These are phyloP conservation scores for Zelostemma sp. DNA, from an alignment of 1,140 invertebrate species.

Conservation along the genomic window DNA sequence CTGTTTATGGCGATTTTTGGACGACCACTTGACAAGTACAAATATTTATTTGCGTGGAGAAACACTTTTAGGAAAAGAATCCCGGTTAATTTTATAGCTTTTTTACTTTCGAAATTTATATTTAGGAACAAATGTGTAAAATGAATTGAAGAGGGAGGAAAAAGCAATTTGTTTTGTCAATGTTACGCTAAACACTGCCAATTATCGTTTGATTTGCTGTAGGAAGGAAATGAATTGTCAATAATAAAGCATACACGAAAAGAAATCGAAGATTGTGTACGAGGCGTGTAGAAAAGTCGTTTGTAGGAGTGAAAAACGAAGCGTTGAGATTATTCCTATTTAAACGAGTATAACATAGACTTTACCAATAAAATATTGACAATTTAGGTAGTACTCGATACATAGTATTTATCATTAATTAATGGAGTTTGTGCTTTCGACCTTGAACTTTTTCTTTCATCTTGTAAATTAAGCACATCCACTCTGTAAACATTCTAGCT, in stretches of 20 bases:
- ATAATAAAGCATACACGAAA: slow-evolving; percentile 39
- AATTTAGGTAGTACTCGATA: slow-evolving; percentile 33
- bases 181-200: slow-evolving; percentile 45
- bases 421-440: slow-evolving; percentile 29
- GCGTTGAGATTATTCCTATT: slow-evolving; percentile 29
- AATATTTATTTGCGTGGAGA: background rate
- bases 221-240: slow-evolving; percentile 31
- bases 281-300: slow-evolving; percentile 8
- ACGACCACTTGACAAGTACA: background rate
- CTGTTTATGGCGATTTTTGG: background rate
- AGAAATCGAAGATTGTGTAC: background rate
- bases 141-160: background rate
- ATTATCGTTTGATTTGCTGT: slow-evolving; percentile 33
- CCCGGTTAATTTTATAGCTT: slow-evolving; percentile 6
- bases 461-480: slow-evolving; percentile 31
- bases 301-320: slow-evolving; percentile 15
- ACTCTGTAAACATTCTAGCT: slow-evolving; percentile 22
- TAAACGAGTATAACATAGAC: slow-evolving; percentile 35
- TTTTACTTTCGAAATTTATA: background rate
- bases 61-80: slow-evolving; percentile 15
- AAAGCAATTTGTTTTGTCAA: slow-evolving; percentile 17
- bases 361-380: slow-evolving; percentile 41
- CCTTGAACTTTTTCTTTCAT: slow-evolving; percentile 21
- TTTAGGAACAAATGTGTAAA: no score
- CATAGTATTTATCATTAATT: slow-evolving; percentile 33